These are phyloP conservation scores for Exaiptasia diaphana DNA, from an alignment of 64 coral and sea anemone genomes.

Conservation along the genomic window DNA sequence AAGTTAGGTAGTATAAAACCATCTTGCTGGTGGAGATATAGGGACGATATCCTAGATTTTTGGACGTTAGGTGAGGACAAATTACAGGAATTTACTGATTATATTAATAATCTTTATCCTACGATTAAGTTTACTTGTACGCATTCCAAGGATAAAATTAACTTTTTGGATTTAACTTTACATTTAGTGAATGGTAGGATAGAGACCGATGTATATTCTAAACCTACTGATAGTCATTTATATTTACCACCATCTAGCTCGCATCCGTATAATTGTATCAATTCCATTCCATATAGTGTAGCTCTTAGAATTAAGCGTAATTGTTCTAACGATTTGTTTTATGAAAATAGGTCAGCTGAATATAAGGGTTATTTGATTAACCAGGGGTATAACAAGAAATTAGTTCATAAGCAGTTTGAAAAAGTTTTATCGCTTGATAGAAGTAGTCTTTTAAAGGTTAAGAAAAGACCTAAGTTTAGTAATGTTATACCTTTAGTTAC, in stretches of 20 bases:
- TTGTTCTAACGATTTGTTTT: no score
- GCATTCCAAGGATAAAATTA: neutral
- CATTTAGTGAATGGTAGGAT: neutral
- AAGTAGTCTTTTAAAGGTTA: no score
- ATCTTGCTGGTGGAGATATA: constrained; percentile 19
- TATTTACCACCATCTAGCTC: neutral
- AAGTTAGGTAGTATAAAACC: neutral
- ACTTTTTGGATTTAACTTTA: neutral
- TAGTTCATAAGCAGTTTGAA: no score
- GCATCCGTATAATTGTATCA: constrained; percentile 10
- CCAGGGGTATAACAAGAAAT: no score
- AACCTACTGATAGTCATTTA: constrained; percentile 10
- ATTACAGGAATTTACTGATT: neutral
- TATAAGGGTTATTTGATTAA: no score
- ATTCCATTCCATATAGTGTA: neutral
- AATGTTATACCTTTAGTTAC: no score
- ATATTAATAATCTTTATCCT: constrained; percentile 16
- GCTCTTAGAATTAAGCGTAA: constrained; percentile 6
- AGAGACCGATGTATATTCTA: neutral
- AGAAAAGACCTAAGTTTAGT: no score
- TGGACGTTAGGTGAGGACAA: neutral
- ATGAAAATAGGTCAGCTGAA: no score
- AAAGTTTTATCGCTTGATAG: no score
- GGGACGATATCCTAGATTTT: constrained; percentile 29
- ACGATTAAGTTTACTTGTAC: constrained; percentile 5